These are phyloP conservation scores for Oceanodroma tethys DNA, from an alignment of 2,113 vertebrate genomes.

Conservation along the genomic window DNA sequence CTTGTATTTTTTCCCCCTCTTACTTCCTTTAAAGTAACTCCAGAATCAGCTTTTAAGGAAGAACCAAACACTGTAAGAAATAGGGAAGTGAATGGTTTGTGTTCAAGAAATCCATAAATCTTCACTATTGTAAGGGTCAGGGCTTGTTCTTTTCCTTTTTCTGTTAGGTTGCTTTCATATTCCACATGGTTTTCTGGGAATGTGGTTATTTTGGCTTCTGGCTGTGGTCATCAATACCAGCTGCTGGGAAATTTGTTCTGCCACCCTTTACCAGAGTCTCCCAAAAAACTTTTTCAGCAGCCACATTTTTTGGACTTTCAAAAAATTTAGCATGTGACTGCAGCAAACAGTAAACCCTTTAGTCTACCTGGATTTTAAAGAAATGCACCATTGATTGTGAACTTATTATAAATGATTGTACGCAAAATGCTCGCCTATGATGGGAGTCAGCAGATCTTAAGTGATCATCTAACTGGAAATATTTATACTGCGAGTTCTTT, in stretches of 20 bases:
- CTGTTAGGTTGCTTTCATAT: background rate
- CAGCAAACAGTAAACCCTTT: background rate
- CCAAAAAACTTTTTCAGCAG: background rate
- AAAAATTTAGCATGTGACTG: background rate
- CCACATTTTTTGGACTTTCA: background rate
- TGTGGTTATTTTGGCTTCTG: background rate
- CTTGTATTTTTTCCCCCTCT: background rate
- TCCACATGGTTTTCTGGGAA: background rate
- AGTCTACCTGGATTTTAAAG: background rate
- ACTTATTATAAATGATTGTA: background rate
- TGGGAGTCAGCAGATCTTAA: background rate
- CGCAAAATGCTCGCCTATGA: rapidly evolving
- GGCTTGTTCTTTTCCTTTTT: background rate
- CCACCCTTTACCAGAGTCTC: background rate
- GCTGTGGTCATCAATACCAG: background rate
- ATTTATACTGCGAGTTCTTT: background rate
- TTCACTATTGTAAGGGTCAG: background rate
- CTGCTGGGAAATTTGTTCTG: background rate
- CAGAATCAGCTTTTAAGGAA: background rate
- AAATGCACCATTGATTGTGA: background rate
- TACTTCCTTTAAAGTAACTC: background rate
- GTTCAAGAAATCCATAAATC: background rate
- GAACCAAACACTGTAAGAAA: background rate
- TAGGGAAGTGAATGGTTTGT: background rate
- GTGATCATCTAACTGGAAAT: background rate